Conservation (phyloP, 2,888 invertebrate genomes). For the Elysia crispata region DNA sequence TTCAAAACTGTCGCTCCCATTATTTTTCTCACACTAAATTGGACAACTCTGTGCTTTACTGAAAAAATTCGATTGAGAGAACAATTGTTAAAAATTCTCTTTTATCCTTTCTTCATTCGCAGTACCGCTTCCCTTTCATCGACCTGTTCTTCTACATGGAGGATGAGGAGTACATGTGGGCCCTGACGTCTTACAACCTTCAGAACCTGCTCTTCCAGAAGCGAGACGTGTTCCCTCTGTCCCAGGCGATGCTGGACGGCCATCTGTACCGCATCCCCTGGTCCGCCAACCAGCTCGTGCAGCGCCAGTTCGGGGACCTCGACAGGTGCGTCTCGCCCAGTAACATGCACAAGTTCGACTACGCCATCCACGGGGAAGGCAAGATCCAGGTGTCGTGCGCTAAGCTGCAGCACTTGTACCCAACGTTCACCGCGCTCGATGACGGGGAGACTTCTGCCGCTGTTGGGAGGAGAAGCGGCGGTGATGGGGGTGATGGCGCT, state of each 20-base stretch:
- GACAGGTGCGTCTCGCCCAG: slow-evolving; percentile 21
- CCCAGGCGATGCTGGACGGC: slow-evolving; percentile 6
- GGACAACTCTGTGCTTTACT: too few relatives aligned
- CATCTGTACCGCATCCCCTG: slow-evolving; percentile 10
- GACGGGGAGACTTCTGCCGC: background rate
- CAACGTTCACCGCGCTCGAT: background rate
- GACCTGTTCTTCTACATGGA: slow-evolving; percentile 38
- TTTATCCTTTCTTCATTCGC: background rate
- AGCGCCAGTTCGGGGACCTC: slow-evolving; percentile 11
- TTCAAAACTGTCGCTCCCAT: too few relatives aligned
- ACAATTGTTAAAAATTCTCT: too few relatives aligned
- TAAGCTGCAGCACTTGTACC: background rate
- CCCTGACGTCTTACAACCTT: slow-evolving; percentile 25
- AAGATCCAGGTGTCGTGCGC: background rate
- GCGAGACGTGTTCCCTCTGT: slow-evolving; percentile 16
- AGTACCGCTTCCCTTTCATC: slow-evolving; percentile 34
- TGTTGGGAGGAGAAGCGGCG: too few relatives aligned
- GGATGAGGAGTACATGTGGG: slow-evolving; percentile 21
- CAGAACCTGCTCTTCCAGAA: slow-evolving; percentile 20
- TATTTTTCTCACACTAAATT: too few relatives aligned
- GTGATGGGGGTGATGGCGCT: too few relatives aligned
- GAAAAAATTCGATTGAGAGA: too few relatives aligned
- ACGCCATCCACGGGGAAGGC: background rate
- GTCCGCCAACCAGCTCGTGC: background rate
- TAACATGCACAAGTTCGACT: slow-evolving; percentile 15